phyloP scores from a whole-genome alignment of 2,113 vertebrate genomes.

The Podilymbus podiceps region DNA sequence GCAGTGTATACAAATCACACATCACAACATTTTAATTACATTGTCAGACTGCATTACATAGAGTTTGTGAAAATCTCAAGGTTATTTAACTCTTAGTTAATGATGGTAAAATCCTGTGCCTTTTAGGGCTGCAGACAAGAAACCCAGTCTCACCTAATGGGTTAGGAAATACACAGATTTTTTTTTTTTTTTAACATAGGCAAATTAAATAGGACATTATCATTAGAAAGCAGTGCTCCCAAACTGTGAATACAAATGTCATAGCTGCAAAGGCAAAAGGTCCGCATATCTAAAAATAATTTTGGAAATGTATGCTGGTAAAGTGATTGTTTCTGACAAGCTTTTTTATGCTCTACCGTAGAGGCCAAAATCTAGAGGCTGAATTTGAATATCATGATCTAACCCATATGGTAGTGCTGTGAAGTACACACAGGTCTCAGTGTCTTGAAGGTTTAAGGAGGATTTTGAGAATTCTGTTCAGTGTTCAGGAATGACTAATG shows the following conservation, averaged over 20 bases:
- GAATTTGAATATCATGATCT: neutral
- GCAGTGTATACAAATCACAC: neutral
- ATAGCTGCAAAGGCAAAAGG: neutral
- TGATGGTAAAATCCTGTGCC: neutral
- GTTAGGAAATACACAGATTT: neutral
- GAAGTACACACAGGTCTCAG: neutral
- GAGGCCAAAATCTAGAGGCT: neutral
- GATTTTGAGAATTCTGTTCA: neutral
- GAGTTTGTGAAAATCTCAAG: neutral
- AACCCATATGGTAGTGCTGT: neutral
- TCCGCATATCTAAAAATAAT: neutral
- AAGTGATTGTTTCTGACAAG: neutral
- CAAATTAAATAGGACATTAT: neutral
- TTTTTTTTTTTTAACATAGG: neutral
- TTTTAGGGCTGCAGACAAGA: neutral
- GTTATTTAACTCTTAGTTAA: slow-evolving; percentile 4
- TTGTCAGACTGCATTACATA: neutral
- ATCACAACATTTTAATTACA: slow-evolving; percentile 14
- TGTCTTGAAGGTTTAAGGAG: neutral
- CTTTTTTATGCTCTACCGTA: neutral
- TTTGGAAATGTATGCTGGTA: neutral
- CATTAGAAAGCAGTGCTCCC: neutral
- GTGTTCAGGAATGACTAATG: neutral
- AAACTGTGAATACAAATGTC: neutral
- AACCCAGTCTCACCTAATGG: neutral